Conservation (phyloP, 2,797 vertebrate species). For the Hafferia zeledoni region DNA sequence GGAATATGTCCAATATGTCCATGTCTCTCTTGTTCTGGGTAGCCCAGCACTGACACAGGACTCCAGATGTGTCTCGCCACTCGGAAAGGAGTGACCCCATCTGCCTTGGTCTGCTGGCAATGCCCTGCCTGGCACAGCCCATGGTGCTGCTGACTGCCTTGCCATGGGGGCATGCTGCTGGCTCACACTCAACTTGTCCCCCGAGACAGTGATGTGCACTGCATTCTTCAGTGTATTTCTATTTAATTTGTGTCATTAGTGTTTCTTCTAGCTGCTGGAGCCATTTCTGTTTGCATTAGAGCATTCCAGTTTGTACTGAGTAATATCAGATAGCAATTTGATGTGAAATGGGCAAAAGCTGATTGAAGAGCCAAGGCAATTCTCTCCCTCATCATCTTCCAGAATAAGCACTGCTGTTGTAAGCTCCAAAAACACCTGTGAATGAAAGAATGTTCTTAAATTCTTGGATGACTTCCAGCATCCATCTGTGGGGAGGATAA, state of each 20-base stretch:
- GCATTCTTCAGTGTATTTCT: neutral
- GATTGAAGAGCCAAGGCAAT: slow-evolving; percentile 43
- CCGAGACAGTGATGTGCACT: neutral
- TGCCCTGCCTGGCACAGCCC: neutral
- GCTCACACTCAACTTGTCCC: neutral
- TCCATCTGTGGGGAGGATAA: slow-evolving; percentile 24
- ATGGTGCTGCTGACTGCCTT: neutral
- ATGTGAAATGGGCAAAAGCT: slow-evolving; percentile 16
- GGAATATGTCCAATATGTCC: neutral
- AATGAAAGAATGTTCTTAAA: slow-evolving; percentile 46
- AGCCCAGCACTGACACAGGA: neutral
- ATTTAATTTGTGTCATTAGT: slow-evolving; percentile 9
- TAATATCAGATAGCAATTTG: slow-evolving; percentile 27
- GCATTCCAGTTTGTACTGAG: slow-evolving; percentile 11
- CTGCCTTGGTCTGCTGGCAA: neutral
- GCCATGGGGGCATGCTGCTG: neutral
- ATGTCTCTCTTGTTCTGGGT: neutral
- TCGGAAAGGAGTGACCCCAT: neutral
- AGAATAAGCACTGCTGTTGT: slow-evolving; percentile 34
- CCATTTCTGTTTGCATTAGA: slow-evolving; percentile 8
- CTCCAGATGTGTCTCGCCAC: neutral
- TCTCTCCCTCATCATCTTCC: slow-evolving; percentile 49
- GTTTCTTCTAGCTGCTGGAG: neutral
- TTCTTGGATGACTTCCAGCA: slow-evolving; percentile 50
- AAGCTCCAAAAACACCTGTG: slow-evolving; percentile 46